Conservation (phyloP, 2,113 vertebrate genomes). For the Equus quagga region DNA sequence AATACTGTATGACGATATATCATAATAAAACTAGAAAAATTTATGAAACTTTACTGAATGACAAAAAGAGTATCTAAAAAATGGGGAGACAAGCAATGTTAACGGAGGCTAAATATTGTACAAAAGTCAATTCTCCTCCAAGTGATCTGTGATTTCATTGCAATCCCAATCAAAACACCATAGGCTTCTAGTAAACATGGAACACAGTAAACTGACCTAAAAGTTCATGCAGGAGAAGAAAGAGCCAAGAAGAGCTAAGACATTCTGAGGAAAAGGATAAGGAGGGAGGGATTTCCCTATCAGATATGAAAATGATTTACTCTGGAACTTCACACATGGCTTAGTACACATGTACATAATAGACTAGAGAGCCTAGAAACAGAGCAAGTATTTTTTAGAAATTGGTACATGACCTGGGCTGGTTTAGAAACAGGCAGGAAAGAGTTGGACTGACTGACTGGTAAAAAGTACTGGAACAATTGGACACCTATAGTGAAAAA, state of each 20-base stretch:
- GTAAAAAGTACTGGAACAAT: no score
- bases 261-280: background rate
- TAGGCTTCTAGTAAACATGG: background rate
- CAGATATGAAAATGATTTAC: background rate
- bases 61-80: background rate
- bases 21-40: background rate
- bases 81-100: background rate
- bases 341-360: background rate
- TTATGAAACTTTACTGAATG: background rate
- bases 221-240: background rate
- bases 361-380: background rate
- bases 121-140: background rate
- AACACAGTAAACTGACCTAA: background rate
- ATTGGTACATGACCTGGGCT: background rate
- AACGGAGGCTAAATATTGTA: background rate
- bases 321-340: background rate
- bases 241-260: background rate
- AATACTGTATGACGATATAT: no score
- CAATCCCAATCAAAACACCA: background rate
- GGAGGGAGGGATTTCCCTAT: background rate
- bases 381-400: background rate
- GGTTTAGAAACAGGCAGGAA: background rate
- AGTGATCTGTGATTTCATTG: background rate
- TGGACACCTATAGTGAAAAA: background rate
- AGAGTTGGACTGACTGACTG: background rate